These are phyloP conservation scores for Melanogrammus aeglefinus DNA, from an alignment of 2,797 vertebrate genomes.

Conservation along the genomic window DNA sequence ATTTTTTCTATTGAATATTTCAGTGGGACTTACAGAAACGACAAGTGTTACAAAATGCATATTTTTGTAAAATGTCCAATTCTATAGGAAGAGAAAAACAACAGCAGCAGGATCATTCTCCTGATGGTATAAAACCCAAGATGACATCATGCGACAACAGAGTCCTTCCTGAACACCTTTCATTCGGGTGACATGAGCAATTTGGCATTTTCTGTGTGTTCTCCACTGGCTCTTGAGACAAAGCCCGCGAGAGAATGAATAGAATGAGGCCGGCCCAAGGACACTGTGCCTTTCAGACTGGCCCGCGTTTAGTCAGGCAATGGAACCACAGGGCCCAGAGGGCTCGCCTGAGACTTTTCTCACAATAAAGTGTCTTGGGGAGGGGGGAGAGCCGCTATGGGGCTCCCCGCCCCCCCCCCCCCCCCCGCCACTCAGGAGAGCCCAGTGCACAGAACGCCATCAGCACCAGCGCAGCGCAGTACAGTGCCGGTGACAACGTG, in stretches of 20 bases:
- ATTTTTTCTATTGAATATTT: background rate
- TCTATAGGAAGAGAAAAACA: background rate
- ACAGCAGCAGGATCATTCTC: background rate
- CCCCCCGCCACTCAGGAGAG: conserved; percentile 65
- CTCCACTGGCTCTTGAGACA: conserved; percentile 68
- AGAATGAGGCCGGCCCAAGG: conserved; percentile 84
- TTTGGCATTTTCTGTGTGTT: conserved; percentile 64
- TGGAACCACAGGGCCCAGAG: conserved; percentile 82
- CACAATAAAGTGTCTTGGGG: conserved; percentile 90
- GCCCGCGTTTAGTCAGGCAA: conserved; percentile 86
- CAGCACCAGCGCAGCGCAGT: conserved; percentile 63
- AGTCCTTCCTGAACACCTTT: conserved; percentile 60
- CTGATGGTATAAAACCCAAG: conserved; percentile 44
- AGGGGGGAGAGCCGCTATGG: conserved; percentile 13
- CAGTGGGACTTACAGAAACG: background rate
- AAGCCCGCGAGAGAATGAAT: conserved; percentile 79
- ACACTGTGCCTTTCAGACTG: conserved; percentile 88
- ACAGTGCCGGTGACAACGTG: conserved; percentile 92
- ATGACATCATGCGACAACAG: conserved; percentile 46
- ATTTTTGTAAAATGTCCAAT: background rate
- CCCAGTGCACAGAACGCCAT: conserved; percentile 69
- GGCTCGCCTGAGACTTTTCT: conserved; percentile 92
- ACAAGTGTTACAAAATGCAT: background rate
- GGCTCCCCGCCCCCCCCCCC: conserved; percentile 50
- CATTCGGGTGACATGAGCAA: conserved; percentile 67